Evolutionary conservation across 2,888 invertebrate genomes (phyloP).

Genomic region (Ellobium chinense): DNA sequence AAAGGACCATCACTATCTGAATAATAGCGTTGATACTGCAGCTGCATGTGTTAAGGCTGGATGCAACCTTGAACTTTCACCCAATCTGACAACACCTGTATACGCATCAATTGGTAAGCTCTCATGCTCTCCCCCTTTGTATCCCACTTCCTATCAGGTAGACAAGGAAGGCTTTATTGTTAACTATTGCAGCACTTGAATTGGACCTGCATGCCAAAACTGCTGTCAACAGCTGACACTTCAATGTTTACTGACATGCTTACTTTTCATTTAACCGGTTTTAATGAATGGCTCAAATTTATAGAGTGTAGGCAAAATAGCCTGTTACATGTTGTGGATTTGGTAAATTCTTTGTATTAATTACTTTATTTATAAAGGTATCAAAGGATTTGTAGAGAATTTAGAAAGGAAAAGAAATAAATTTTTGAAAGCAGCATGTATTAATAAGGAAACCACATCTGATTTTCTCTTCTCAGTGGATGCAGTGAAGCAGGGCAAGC

Average conservation of each 20-base stretch:
- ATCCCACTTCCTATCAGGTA: too few species aligned
- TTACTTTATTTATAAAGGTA: neutral
- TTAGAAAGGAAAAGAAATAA: neutral
- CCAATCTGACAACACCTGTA: conserved; percentile 25
- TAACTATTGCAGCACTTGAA: too few species aligned
- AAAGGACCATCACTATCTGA: conserved; percentile 63
- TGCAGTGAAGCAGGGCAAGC: conserved; percentile 50
- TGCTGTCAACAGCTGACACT: too few species aligned
- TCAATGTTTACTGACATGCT: too few species aligned
- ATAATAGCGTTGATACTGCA: conserved; percentile 62
- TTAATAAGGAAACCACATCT: neutral
- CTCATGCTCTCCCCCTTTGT: too few species aligned
- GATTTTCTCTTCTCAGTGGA: conserved; percentile 38
- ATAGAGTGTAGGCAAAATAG: too few species aligned
- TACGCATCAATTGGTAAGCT: conserved; percentile 40
- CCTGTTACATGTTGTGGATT: too few species aligned
- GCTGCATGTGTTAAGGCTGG: conserved; percentile 68
- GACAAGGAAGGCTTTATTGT: too few species aligned
- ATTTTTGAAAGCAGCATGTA: neutral
- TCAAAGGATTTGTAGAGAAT: neutral
- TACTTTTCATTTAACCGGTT: too few species aligned
- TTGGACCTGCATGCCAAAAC: too few species aligned
- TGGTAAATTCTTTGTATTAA: too few species aligned
- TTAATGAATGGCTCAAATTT: too few species aligned
- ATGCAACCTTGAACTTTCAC: conserved; percentile 65